These are phyloP conservation scores for Axis porcinus DNA, from an alignment of 2,113 vertebrate genomes.

Conservation along the genomic window DNA sequence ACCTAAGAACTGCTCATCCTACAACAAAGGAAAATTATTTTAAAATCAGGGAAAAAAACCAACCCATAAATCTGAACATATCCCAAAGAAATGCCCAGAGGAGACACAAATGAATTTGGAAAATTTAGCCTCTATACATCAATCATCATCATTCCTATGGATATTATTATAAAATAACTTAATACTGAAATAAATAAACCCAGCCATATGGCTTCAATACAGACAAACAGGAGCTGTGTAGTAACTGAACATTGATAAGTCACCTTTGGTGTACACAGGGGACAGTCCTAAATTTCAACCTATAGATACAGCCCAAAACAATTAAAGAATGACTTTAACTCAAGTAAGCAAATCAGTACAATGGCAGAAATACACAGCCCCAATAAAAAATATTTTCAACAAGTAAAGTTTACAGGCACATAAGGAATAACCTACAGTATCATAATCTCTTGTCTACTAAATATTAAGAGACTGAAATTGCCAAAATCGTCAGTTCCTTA, in stretches of 20 bases:
- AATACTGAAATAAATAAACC: conserved; percentile 27
- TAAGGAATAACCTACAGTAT: conserved; percentile 36
- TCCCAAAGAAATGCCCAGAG: conserved; percentile 55
- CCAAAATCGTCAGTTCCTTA: conserved; percentile 61
- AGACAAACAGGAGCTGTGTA: conserved; percentile 30
- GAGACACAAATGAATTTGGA: conserved; percentile 52
- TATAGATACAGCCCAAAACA: conserved; percentile 43
- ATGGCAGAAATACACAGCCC: conserved; percentile 52
- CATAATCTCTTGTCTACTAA: conserved; percentile 40
- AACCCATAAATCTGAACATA: neutral
- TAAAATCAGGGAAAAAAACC: conserved; percentile 55
- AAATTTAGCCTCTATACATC: conserved; percentile 34
- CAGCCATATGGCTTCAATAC: conserved; percentile 24
- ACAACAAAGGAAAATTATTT: conserved; percentile 74
- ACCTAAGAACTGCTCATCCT: conserved; percentile 97
- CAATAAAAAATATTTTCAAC: conserved; percentile 53
- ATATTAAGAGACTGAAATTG: conserved; percentile 63
- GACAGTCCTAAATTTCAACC: conserved; percentile 51
- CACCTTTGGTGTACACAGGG: conserved; percentile 31
- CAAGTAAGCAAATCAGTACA: conserved; percentile 45
- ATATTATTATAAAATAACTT: conserved; percentile 26
- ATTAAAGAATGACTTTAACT: conserved; percentile 52
- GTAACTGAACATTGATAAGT: conserved; percentile 28
- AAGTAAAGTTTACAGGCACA: conserved; percentile 40
- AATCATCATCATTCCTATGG: conserved; percentile 34